phyloP scores from a whole-genome alignment of 37 sponge, comb jelly and placozoan species.

The Haliclona indistincta region DNA sequence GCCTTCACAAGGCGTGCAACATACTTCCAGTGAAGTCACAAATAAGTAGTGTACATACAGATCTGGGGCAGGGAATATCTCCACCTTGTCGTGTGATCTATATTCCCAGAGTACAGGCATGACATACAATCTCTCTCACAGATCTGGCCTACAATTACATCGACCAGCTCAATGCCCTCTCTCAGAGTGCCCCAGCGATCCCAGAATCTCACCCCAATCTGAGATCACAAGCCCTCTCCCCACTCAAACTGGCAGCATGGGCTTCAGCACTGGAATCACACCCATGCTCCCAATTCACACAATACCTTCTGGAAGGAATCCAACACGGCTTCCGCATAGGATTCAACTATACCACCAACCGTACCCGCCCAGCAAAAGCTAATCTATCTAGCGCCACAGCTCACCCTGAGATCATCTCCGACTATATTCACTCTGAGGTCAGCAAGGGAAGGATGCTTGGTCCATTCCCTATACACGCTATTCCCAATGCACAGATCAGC shows the following conservation, averaged over 20 bases:
- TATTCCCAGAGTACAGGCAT: no score
- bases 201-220: no score
- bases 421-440: not conserved
- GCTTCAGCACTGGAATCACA: not conserved
- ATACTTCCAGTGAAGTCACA: no score
- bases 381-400: slow-evolving; percentile 10
- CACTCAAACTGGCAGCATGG: not conserved
- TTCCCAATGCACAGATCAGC: slow-evolving; percentile 16
- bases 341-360: not conserved
- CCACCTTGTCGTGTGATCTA: no score
- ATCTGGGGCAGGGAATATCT: no score
- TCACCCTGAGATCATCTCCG: slow-evolving; percentile 5
- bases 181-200: no score
- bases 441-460: slow-evolving; percentile 10
- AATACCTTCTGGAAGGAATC: slow-evolving; percentile 4
- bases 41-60: no score
- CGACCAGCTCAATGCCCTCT: no score
- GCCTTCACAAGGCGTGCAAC: no score
- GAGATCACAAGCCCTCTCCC: no score
- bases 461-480: not conserved
- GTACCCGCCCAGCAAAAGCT: not conserved
- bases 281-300: not conserved
- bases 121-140: no score
- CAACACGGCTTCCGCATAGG: slow-evolving; percentile 20
- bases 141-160: no score